phyloP scores from a whole-genome alignment of 2,797 vertebrate species.

The Ctenopoma kingsleyae region DNA sequence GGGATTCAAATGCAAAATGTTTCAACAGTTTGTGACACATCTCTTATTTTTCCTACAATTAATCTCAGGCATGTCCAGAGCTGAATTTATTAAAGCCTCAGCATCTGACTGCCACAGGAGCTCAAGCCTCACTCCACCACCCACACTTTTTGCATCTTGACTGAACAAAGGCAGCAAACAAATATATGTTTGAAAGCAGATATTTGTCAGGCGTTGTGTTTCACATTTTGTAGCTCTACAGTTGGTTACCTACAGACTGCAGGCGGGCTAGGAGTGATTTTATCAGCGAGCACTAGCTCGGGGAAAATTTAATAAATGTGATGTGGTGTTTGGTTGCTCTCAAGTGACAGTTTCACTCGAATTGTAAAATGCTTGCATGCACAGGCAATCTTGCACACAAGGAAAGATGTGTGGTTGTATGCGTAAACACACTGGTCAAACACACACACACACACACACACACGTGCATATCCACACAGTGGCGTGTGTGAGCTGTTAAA shows the following conservation, averaged over 20 bases:
- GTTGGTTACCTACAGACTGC: conserved; percentile 34
- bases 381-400: conserved; percentile 7
- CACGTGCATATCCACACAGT: background rate
- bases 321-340: conserved; percentile 49
- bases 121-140: conserved; percentile 22
- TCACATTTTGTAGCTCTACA: conserved; percentile 29
- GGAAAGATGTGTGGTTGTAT: background rate
- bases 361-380: conserved; percentile 36
- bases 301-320: conserved; percentile 46
- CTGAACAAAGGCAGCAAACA: conserved; percentile 24
- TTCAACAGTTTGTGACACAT: background rate
- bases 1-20: background rate
- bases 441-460: conserved; percentile 1
- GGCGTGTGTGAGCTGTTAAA: conserved; percentile 20
- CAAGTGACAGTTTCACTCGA: conserved; percentile 44
- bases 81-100: too few relatives aligned
- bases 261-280: conserved; percentile 9
- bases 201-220: conserved; percentile 39
- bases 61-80: background rate
- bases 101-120: conserved; percentile 1
- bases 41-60: background rate
- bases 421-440: conserved; percentile 20
- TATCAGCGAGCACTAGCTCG: conserved; percentile 29
- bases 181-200: conserved; percentile 36
- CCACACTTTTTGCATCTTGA: conserved; percentile 16